Base-by-base conservation (phyloP, 2,888 invertebrate species). In the Hydraecia micacea region DNA sequence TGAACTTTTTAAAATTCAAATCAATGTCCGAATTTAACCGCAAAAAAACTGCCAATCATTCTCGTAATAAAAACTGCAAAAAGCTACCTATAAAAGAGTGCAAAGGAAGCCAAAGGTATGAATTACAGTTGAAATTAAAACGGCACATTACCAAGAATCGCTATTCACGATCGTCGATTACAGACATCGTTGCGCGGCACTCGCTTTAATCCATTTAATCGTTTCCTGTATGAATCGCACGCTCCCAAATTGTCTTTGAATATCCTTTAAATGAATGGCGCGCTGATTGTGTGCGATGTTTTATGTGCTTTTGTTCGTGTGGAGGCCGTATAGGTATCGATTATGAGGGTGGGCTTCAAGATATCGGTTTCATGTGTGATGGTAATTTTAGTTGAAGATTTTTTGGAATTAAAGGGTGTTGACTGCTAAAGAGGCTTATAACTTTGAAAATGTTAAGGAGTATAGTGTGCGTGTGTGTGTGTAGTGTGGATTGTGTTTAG, bases 201-300 rank as follows among this genome's bases (percentile, higher is more conserved):
- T 90, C 88, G 91, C 78, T 91, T 89, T 89, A 91, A 90, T 90
- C 88, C 90, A 86, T 91, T 90, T 91, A 91, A 91, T 91, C 88
- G 89, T 71, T 91, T 90, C 91, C 90, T 87, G 83, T 83, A 86
- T 84, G 86, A 88, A 81, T 84, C 74, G 83, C 71, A 79, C 72
- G 84, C 39, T 81, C 58, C 70, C 87, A 73, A 85, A 87, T 85
- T 84, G 84, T 87, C 85, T 77, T 87, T 85, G 84, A 86, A 85
- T 86, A 84, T 84, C 87, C 77, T 75, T 75, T 80, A 79, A 86
- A 86, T 85, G 87, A 86, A 85, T 80, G 80, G 85, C 13, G 63
- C 55, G 66, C 75, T 85, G 76, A 85, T 86, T 85, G 74, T 83
- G 58, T 65, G 60, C 39, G 0, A 79, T 83, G 68, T 68, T 86